Base-by-base conservation (phyloP, 2,797 vertebrate species). In the Lacerta viridis region DNA sequence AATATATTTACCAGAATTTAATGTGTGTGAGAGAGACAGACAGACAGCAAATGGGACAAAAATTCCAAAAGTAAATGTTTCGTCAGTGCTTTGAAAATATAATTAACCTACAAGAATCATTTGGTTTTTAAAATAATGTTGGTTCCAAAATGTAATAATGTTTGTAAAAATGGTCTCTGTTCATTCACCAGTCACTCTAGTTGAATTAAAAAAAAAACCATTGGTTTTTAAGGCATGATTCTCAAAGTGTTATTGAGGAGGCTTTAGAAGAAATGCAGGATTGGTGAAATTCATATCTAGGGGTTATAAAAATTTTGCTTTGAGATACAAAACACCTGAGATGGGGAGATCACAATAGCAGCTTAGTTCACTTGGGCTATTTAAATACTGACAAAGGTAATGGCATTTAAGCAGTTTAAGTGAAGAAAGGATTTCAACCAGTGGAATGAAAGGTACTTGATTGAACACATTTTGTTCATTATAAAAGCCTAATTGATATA, bases 1-100 rank as follows among this genome's bases (percentile, higher is more conserved):
- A 93, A 89, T 93, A 91, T 92, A 90, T 94, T 94, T 94, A 94
- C 78, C 55, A 80, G 88, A 85, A 36, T 85, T 80, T 39, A 66
- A 17, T 85, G 76, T 93, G 91, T 94, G 84, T 83, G 87, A 29
- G 89, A 36, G 68, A 69, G 27, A n/a, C 10, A 50, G 90, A 25
- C 85, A 89, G 87, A 87, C 64, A 85, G 82, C 86, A 87, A 68
- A 7, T 84, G 5, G 36, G 23, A 41, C 10, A 69, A 17, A 87
- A 46, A 64, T 18, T 20, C 68, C 71, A 33, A 20, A 75, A 80
- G 59, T 74, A 75, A 85, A 72, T 43, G 17, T 84, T 88, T 33
- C 75, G 36, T 78, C 10, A 25, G 80, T 84, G 46, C 84, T 89
- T 89, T 55, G 61, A 81, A 76, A 80, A 81, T n/a, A 74, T 43